phyloP scores from a whole-genome alignment of 2,797 vertebrate species.

The Sylvilagus floridanus region DNA sequence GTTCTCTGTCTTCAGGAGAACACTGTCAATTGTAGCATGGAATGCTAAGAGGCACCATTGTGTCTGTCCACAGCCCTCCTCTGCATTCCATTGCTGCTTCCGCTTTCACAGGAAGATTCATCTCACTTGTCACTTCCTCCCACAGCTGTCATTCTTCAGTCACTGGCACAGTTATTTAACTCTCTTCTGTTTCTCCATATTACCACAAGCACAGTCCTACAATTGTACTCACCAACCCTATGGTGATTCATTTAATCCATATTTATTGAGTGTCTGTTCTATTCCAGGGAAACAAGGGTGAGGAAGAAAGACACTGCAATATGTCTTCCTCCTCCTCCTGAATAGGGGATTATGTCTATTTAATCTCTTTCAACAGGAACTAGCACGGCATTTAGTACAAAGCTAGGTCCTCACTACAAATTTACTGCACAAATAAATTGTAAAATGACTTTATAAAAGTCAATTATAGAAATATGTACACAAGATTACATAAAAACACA shows the following conservation, averaged over 20 bases:
- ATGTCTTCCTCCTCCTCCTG: not conserved
- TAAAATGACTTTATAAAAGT: not conserved
- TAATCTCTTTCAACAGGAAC: constrained; percentile 9
- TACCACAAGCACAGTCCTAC: not conserved
- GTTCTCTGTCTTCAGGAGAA: not conserved
- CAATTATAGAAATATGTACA: not conserved
- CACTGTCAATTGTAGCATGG: not conserved
- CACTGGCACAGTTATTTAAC: not conserved
- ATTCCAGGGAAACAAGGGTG: not conserved
- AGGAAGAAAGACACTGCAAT: not conserved
- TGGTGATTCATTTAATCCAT: not conserved
- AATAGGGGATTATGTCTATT: not conserved
- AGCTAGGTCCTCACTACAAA: not conserved
- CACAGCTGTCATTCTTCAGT: not conserved
- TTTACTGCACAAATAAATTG: not conserved
- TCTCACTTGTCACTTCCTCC: not conserved
- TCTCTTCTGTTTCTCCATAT: not conserved
- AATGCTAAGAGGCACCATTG: not conserved
- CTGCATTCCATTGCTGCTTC: not conserved
- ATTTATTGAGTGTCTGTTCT: not conserved
- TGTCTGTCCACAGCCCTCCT: not conserved
- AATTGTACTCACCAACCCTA: not conserved
- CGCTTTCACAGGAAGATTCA: not conserved
- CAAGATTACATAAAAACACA: not conserved
- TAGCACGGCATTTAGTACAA: constrained; percentile 7